Base-by-base conservation (phyloP, 64 coral and sea anemone species). In the Montipora efflorescens region DNA sequence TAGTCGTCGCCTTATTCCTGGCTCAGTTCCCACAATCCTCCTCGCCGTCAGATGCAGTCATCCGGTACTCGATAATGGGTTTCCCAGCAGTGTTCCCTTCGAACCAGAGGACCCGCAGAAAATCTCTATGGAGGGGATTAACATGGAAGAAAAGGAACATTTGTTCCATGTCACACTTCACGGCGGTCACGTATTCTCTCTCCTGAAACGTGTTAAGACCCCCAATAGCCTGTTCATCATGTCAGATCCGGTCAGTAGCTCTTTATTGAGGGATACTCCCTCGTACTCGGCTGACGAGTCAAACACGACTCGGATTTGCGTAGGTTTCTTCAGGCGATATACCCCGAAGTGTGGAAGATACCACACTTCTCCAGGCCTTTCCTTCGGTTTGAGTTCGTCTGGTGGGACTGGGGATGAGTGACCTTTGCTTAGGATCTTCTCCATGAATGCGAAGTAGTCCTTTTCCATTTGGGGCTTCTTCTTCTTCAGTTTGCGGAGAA, bases 361-460 rank as follows among this genome's bases (percentile, higher is more conserved):
- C 59, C 59, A 64, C 59, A 64, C 6, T 57, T 57, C 52, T 57
- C 52, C 52, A 57, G 52, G 52, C 52, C 52, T 10, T 57, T 57
- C 52, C 52, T 57, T 57, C 2, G 52, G 52, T 57, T 57, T 57
- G 52, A 57, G 52, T 57, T 57, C 52, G 52, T 64, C 59, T 15
- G 14, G 13, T 15, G 9, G 59, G 59, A 64, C 59, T 64, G 59
- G 59, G 84, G 12, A 80, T 59, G 20, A 67, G 75, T 57, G 83
- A 75, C 83, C 84, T 49, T 76, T 88, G 20, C 21, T 6, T 18
- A 95, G 47, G 43, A 89, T 75, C 76, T 92, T 92, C 5, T 51
- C 74, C 74, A 91, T 82, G 49, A 95, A 95, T 59, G 85, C 84
- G 0, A 95, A 10, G 48, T 95, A 95, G 48, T 88, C 76, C 3